phyloP scores from a whole-genome alignment of 2,888 invertebrate genomes.

The Drosophila colorata region DNA sequence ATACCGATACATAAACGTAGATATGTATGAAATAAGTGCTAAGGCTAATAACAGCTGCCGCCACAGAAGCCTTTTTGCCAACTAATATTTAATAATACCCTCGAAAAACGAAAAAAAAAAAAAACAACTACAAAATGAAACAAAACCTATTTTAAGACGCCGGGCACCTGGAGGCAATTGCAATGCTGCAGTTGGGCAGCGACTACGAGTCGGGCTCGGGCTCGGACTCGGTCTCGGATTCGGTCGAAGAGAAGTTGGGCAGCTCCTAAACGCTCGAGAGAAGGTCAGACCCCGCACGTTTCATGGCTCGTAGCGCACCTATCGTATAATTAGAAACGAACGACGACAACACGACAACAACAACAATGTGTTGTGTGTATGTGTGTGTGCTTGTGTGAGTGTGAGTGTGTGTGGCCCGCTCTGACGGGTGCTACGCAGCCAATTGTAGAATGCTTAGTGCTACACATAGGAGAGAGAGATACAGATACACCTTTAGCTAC shows the following conservation, averaged over 20 bases:
- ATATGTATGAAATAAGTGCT: constrained; percentile 35
- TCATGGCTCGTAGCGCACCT: constrained; percentile 80
- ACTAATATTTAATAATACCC: constrained; percentile 71
- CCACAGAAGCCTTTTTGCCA: constrained; percentile 69
- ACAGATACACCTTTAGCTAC: constrained; percentile 25
- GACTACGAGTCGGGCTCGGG: constrained; percentile 8
- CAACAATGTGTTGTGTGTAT: constrained; percentile 20
- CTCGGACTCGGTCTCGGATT: constrained; percentile 4
- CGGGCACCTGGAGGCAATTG: constrained; percentile 49
- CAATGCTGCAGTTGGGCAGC: constrained; percentile 45
- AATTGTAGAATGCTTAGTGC: constrained; percentile 68
- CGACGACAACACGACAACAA: constrained; percentile 65
- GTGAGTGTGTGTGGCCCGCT: constrained; percentile 28
- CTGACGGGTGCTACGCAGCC: constrained; percentile 65
- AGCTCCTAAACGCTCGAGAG: constrained; percentile 70
- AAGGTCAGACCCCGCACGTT: constrained; percentile 81
- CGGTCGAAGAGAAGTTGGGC: constrained; percentile 44
- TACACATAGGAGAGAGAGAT: constrained; percentile 44
- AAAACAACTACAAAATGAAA: too few relatives aligned
- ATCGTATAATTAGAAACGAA: constrained; percentile 78
- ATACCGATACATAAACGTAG: constrained; percentile 11
- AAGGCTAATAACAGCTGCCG: constrained; percentile 63
- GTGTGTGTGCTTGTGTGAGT: constrained; percentile 12
- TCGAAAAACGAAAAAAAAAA: constrained; percentile 23
- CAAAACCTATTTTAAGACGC: constrained; percentile 50